Base-by-base conservation (phyloP, 2,797 vertebrate species). In the Octomys mimax region DNA sequence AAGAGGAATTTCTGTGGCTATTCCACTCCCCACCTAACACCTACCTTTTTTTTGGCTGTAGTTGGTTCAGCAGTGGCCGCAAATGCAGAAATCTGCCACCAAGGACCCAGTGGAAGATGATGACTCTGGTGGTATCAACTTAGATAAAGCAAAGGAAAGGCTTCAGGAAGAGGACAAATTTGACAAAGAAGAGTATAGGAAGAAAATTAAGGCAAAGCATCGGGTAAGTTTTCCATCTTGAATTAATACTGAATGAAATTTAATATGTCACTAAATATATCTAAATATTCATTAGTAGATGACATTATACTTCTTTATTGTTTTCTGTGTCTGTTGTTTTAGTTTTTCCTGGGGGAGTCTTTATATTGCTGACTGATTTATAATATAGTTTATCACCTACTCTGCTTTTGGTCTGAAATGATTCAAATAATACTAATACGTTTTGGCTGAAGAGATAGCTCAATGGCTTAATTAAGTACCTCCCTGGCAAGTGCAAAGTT, bases 161-260 rank as follows among this genome's bases (percentile, higher is more conserved):
- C 98, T 99, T 81, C 98, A 96, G 59, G 99, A 98, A 11, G 99
- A 99, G 97, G 99, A 99, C 97, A 99, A 98, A 97, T 99, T 99
- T 98, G 99, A 99, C 98, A 99, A 99, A 98, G 99, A 99, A 95
- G 99, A 99, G 95, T 99, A 99, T 96, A 99, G 99, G 68, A 99
- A 99, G 96, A 99, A 99, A 98, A 98, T 99, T 94, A 99, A 99
- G 97, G 99, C 99, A 98, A 99, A 99, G 87, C 99, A 99, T 96
- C 97, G 99, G 97, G 99, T 99, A 98, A 98, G 99, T 96, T 84
- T 80, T 91, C 62, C 49, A 42, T 94, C n/a, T 92, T 94, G 81
- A 94, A 62, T 92, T 93, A 87, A 81, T 85, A 54, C 21, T 59
- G 42, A 89, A 24, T 84, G 21, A 92, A 85, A 92, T 81, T 64